Evolutionary conservation across 92 coral and sea anemone species (phyloP).

Genomic region (Chrysogorgia sp.): DNA sequence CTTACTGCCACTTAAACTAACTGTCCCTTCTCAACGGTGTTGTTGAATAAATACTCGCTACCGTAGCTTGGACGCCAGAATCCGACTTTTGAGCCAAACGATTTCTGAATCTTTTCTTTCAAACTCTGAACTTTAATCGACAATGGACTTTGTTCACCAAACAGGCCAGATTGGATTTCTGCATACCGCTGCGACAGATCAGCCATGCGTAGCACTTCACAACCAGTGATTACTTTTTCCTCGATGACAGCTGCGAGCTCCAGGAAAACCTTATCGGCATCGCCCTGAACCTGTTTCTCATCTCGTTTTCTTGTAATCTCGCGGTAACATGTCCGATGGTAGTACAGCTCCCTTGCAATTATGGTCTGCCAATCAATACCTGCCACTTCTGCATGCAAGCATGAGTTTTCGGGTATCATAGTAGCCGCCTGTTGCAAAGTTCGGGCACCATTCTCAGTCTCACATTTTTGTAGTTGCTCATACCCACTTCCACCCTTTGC

Average conservation of each 20-base stretch:
- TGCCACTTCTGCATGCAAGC: neutral
- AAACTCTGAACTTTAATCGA: conserved; percentile 13
- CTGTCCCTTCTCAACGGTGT: conserved; percentile 31
- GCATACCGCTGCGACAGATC: conserved; percentile 11
- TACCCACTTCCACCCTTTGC: conserved; percentile 20
- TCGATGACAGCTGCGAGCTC: conserved; percentile 5
- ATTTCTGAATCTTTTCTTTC: conserved; percentile 20
- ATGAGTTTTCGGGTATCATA: neutral
- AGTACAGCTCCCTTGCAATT: conserved; percentile 4
- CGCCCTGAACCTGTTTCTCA: neutral
- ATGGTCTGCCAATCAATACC: conserved; percentile 6
- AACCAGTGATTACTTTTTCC: conserved; percentile 14
- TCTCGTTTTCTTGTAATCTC: conserved; percentile 12
- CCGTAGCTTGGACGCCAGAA: conserved; percentile 41
- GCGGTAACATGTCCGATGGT: conserved; percentile 12
- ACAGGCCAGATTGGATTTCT: neutral
- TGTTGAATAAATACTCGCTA: conserved; percentile 32
- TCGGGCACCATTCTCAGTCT: conserved; percentile 10
- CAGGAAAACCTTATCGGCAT: neutral
- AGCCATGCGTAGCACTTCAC: conserved; percentile 21
- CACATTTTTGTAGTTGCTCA: conserved; percentile 19
- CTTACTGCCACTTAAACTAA: conserved; percentile 27
- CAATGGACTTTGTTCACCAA: conserved; percentile 1
- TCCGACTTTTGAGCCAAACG: conserved; percentile 24
- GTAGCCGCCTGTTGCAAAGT: conserved; percentile 17